A percentile compares a stretch with the other conserved stretches of the same genome.
Conservation (phyloP, 1,140 invertebrate species). For the Zaprionus africanus region DNA sequence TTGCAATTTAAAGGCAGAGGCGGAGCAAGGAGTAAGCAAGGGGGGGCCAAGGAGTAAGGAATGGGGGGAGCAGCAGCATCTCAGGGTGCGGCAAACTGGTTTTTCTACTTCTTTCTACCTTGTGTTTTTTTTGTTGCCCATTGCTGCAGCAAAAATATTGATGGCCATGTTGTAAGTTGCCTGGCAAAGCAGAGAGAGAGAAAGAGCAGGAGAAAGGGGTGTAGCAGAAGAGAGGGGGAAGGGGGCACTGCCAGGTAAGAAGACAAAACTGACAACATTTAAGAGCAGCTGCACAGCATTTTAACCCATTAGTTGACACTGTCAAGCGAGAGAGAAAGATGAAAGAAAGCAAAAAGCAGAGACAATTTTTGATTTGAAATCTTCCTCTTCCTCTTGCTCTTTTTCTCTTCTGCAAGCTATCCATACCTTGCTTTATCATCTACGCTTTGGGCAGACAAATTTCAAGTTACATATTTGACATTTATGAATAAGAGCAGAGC, state of each 20-base stretch:
- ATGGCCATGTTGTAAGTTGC: constrained; percentile 62
- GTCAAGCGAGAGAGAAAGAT: not conserved
- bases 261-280: constrained; percentile 22
- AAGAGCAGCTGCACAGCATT: constrained; percentile 20
- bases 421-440: too few relatives aligned
- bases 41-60: not conserved
- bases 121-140: constrained; percentile 18
- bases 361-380: not conserved
- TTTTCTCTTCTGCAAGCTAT: not conserved
- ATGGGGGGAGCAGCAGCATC: not conserved
- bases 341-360: not conserved
- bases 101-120: constrained; percentile 36
- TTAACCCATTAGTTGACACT: constrained; percentile 41
- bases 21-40: not conserved
- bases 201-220: constrained; percentile 17
- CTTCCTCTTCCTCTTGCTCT: not conserved
- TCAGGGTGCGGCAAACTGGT: constrained; percentile 67
- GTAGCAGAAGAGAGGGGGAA: not conserved
- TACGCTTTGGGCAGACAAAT: constrained; percentile 2
- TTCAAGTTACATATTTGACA: constrained; percentile 9
- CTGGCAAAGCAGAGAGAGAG: constrained; percentile 39
- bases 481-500: not conserved
- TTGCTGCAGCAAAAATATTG: constrained; percentile 59
- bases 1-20: constrained; percentile 70
- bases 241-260: not conserved